A percentile compares a stretch with the other conserved stretches of the same genome.
These are phyloP conservation scores for Podarcis raffonei DNA, from an alignment of 2,113 vertebrate genomes.

Conservation along the genomic window DNA sequence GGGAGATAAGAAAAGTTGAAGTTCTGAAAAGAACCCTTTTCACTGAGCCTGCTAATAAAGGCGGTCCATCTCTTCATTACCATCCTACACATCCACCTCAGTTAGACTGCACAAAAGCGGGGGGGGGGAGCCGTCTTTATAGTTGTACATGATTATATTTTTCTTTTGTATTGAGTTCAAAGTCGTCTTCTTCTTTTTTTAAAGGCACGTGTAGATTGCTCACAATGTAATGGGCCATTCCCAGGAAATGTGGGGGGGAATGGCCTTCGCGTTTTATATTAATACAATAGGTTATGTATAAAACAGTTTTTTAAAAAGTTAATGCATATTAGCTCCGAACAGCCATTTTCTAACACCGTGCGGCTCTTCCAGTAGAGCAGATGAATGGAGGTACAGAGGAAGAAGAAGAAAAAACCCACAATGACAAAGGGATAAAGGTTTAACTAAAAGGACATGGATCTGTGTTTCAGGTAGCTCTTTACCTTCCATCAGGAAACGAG, in stretches of 20 bases:
- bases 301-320: constrained; percentile 76
- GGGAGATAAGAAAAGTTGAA: constrained; percentile 76
- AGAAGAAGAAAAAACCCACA: constrained; percentile 44
- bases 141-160: constrained; percentile 79
- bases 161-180: constrained; percentile 76
- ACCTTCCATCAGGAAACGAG: constrained; percentile 74
- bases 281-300: constrained; percentile 79
- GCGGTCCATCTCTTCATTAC: constrained; percentile 76
- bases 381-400: constrained; percentile 76
- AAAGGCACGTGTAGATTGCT: constrained; percentile 76
- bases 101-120: constrained; percentile 73
- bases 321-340: constrained; percentile 79
- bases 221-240: constrained; percentile 80
- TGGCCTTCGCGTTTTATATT: constrained; percentile 75
- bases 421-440: constrained; percentile 78
- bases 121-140: constrained; percentile 73
- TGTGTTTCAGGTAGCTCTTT: constrained; percentile 74
- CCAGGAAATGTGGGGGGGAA: constrained; percentile 69
- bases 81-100: constrained; percentile 74
- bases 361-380: constrained; percentile 75
- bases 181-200: constrained; percentile 70
- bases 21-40: constrained; percentile 76
- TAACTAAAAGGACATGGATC: constrained; percentile 74
- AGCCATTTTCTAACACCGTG: constrained; percentile 76
- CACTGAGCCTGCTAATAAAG: constrained; percentile 69